Percentiles rank a stretch among this genome's conserved stretches.
phyloP scores from a whole-genome alignment of 2,797 vertebrate species.

The Sebastes itinus region DNA sequence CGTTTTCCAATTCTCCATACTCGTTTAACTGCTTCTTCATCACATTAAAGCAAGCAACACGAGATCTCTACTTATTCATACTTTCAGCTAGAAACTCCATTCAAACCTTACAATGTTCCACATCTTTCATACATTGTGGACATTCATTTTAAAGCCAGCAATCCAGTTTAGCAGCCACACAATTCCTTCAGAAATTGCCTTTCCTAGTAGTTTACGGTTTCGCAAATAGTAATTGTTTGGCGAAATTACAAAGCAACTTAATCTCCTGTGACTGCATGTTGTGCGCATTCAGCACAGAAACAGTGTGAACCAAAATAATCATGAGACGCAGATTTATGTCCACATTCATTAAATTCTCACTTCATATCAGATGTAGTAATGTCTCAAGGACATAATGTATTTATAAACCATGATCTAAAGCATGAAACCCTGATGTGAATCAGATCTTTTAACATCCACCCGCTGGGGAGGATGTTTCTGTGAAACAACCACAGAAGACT shows the following conservation, averaged over 20 bases:
- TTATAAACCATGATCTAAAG: background rate
- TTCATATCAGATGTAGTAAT: background rate
- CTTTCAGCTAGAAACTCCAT: background rate
- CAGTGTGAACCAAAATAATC: background rate
- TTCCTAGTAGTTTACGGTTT: slow-evolving; percentile 2
- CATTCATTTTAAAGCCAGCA: background rate
- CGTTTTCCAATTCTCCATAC: background rate
- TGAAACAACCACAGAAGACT: background rate
- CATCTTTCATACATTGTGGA: background rate
- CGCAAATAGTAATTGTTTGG: slow-evolving; percentile 41
- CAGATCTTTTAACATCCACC: background rate
- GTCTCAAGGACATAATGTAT: background rate
- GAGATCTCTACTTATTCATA: background rate
- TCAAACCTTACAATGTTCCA: background rate
- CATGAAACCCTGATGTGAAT: background rate
- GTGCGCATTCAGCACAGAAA: background rate
- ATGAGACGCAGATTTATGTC: slow-evolving; percentile 10
- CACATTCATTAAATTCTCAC: background rate
- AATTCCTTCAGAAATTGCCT: background rate
- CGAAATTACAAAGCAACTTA: slow-evolving; percentile 33
- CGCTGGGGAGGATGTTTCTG: background rate
- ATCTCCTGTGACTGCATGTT: slow-evolving; percentile 11
- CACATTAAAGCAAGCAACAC: background rate
- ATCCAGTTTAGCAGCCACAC: background rate
- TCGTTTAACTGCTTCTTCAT: background rate